phyloP scores from a whole-genome alignment of 2,888 invertebrate species.

The Eurytoma californica region DNA sequence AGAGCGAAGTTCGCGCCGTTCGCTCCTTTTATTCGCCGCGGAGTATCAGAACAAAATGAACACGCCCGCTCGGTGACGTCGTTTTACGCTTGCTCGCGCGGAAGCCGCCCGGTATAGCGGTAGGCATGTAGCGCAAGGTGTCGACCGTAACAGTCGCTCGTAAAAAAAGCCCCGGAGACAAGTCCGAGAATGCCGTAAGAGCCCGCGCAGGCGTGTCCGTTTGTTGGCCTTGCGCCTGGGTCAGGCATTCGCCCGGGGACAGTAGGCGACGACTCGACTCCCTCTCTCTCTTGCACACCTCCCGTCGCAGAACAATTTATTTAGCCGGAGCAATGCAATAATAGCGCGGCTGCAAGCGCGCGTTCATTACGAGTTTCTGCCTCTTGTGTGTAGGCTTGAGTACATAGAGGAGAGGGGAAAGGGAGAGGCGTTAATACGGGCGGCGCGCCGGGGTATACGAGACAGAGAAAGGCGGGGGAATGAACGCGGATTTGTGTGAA shows the following conservation, averaged over 20 bases:
- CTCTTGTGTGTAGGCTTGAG: neutral
- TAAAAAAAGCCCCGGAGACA: slow-evolving; percentile 43
- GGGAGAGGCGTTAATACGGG: slow-evolving; percentile 54
- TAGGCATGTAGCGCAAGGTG: slow-evolving; percentile 20
- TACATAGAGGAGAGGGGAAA: slow-evolving; percentile 45
- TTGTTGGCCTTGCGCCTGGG: slow-evolving; percentile 18
- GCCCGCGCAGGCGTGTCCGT: slow-evolving; percentile 9
- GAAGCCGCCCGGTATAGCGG: neutral
- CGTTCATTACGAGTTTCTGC: slow-evolving; percentile 65
- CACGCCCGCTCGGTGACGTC: neutral
- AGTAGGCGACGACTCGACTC: neutral
- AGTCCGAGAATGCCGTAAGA: slow-evolving; percentile 1
- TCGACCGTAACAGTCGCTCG: slow-evolving; percentile 16
- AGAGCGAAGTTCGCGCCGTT: neutral
- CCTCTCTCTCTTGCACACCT: slow-evolving; percentile 42
- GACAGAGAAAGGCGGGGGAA: neutral
- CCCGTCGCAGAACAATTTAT: slow-evolving; percentile 66
- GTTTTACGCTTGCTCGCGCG: neutral
- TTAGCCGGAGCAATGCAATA: slow-evolving; percentile 68
- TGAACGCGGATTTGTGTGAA: slow-evolving; percentile 24
- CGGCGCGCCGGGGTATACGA: slow-evolving; percentile 6
- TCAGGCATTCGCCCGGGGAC: slow-evolving; percentile 36
- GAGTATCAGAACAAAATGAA: neutral
- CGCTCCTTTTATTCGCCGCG: neutral
- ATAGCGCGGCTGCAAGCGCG: slow-evolving; percentile 60